A percentile compares a stretch with the other conserved stretches of the same genome.
These are phyloP conservation scores for Drosophila kokeensis DNA, from an alignment of 2,888 invertebrate genomes.

Conservation along the genomic window DNA sequence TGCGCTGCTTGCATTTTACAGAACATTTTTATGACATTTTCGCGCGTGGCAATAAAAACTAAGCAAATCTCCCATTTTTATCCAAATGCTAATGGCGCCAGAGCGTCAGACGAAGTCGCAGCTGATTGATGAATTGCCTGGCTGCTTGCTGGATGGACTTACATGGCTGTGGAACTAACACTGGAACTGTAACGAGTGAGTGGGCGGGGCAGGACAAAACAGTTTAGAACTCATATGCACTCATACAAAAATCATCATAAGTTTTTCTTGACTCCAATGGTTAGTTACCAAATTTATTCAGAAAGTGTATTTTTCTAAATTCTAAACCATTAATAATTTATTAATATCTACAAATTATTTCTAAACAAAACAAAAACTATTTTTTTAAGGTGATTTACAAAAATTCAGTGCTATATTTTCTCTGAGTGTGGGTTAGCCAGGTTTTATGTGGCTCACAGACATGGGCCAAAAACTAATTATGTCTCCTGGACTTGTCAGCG, in stretches of 20 bases:
- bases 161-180: neutral
- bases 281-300: too few species aligned
- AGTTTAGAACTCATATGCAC: neutral
- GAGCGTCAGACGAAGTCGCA: slow-evolving; percentile 22
- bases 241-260: neutral
- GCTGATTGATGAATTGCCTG: slow-evolving; percentile 61
- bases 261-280: neutral
- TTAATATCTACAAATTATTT: neutral
- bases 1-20: slow-evolving; percentile 51
- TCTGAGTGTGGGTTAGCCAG: slow-evolving; percentile 4
- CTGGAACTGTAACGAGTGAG: neutral
- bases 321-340: neutral
- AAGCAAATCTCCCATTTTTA: slow-evolving; percentile 63
- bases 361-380: neutral
- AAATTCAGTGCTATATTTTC: neutral
- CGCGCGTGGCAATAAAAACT: slow-evolving; percentile 70
- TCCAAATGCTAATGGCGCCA: slow-evolving; percentile 70
- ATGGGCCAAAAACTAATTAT: slow-evolving; percentile 70
- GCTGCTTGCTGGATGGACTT: slow-evolving; percentile 25
- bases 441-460: slow-evolving; percentile 62
- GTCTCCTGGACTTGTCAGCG: slow-evolving; percentile 42
- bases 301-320: too few species aligned
- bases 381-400: neutral
- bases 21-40: slow-evolving; percentile 73
- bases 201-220: neutral